phyloP scores from a whole-genome alignment of 2,888 invertebrate species.

The Dioctria linearis region DNA sequence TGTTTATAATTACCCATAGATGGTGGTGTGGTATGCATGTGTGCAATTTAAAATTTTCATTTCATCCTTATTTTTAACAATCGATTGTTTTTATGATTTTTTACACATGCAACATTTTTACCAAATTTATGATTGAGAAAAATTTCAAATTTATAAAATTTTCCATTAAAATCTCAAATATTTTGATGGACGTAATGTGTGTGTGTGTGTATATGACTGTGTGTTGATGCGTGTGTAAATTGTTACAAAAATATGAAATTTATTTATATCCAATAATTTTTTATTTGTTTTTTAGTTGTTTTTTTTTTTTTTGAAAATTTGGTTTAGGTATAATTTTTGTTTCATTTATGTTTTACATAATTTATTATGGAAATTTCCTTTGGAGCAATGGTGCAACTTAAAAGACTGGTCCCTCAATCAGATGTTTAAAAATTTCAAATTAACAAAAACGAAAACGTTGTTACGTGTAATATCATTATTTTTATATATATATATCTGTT shows the following conservation, averaged over 20 bases:
- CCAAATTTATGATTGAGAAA: constrained; percentile 2
- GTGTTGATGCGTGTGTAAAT: constrained; percentile 14
- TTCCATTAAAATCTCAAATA: constrained; percentile 8
- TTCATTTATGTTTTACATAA: too few species aligned
- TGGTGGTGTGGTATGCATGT: too few species aligned
- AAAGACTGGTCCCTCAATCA: constrained; percentile 73
- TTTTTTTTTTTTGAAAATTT: constrained; percentile 11
- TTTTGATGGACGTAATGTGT: too few species aligned
- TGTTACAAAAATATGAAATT: constrained; percentile 27
- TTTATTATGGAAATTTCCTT: constrained; percentile 14
- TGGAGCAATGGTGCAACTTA: constrained; percentile 72
- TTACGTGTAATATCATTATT: constrained; percentile 1
- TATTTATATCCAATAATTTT: too few species aligned
- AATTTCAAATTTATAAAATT: constrained; percentile 27
- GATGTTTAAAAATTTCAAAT: constrained; percentile 71
- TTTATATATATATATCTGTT: constrained; percentile 19
- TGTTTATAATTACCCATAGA: too few species aligned
- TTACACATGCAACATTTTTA: neutral
- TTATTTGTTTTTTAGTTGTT: constrained; percentile 18
- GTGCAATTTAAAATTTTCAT: too few species aligned
- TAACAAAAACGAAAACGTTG: constrained; percentile 43
- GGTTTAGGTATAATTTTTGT: neutral
- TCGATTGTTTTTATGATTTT: too few species aligned
- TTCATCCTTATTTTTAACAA: too few species aligned
- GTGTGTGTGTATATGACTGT: too few species aligned